A percentile compares a stretch with the other conserved stretches of the same genome.
phyloP scores from a whole-genome alignment of 1,140 invertebrate genomes.

The Cepaea nemoralis region DNA sequence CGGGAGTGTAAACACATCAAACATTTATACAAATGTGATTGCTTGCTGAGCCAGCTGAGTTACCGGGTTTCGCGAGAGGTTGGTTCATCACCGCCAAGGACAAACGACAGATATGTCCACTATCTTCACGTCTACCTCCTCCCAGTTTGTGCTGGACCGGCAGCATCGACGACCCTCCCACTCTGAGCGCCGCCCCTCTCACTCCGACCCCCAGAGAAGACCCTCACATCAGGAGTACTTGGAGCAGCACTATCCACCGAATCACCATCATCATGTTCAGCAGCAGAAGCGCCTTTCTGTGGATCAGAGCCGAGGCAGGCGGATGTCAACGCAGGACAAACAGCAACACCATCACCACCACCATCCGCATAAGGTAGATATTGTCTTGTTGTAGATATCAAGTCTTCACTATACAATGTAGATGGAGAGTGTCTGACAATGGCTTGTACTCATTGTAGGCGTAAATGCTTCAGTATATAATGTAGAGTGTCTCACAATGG shows the following conservation, averaged over 20 bases:
- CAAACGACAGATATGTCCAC: constrained; percentile 41
- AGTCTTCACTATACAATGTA: too few relatives aligned
- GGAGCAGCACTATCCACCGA: constrained; percentile 32
- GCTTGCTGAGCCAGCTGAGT: too few relatives aligned
- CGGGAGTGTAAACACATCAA: too few relatives aligned
- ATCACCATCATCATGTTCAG: constrained; percentile 18
- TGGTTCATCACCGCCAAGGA: too few relatives aligned
- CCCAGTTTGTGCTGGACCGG: constrained; percentile 53
- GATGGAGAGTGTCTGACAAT: too few relatives aligned
- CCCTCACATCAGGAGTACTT: constrained; percentile 35
- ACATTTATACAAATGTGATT: too few relatives aligned
- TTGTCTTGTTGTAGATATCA: background rate
- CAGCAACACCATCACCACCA: constrained; percentile 36
- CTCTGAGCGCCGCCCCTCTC: constrained; percentile 32
- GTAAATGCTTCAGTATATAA: too few relatives aligned
- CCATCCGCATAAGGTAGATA: constrained; percentile 25
- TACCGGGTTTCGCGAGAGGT: too few relatives aligned
- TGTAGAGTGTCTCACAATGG: too few relatives aligned
- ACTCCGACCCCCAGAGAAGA: constrained; percentile 16
- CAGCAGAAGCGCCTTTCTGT: constrained; percentile 27
- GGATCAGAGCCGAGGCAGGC: constrained; percentile 14
- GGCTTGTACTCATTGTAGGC: too few relatives aligned
- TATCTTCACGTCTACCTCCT: constrained; percentile 54
- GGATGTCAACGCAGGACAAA: constrained; percentile 12
- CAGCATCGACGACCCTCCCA: constrained; percentile 50